Evolutionary conservation across 2,888 invertebrate species (phyloP), one percentile per base, ranked within the genome.

Genomic region (Sialis lutaria): DNA sequence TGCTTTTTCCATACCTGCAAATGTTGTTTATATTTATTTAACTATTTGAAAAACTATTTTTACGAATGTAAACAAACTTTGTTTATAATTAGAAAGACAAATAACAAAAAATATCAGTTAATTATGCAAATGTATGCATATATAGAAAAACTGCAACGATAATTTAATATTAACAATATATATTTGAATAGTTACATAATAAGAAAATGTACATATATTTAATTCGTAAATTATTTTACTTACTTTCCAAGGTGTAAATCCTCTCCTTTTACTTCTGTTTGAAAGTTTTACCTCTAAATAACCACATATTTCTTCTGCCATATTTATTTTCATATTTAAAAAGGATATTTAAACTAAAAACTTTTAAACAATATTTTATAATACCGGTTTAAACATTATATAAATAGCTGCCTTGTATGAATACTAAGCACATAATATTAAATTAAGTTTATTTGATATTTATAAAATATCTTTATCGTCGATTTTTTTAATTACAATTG

Each of bases 221-320:
- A 22, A 58, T 58, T 52, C 58, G 57, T 58, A 51, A 48, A 49
- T 53, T 49, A 42, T 50, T 53, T 49, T 50, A 62, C 65, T 62
- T 63, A 77, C 77, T 71, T 75, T 77, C 69, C 77, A 77, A 43
- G 75, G 74, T 57, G 75, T 74, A 55, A 77, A 67, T 45, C 74
- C 75, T 55, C 75, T 64, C 6, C 45, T 30, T 57, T 73, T 70
- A 32, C 72, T 70, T 60, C 70, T 74, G 45, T 72, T 70, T 33
- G 77, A 75, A 58, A 77, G 74, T 64, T 77, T 77, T 53, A 77
- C 73, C 55, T 77, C 76, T 52, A 77, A 64, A 62, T 74, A 75
- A 51, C 76, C 77, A 48, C 72, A 72, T 67, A 72, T 22, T 22
- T 22, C 22, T 22, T 22, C 22, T 22, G 22, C 22, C 22, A 22